These are phyloP conservation scores for Sebastes cheni DNA, from an alignment of 2,797 vertebrate genomes.

Conservation along the genomic window DNA sequence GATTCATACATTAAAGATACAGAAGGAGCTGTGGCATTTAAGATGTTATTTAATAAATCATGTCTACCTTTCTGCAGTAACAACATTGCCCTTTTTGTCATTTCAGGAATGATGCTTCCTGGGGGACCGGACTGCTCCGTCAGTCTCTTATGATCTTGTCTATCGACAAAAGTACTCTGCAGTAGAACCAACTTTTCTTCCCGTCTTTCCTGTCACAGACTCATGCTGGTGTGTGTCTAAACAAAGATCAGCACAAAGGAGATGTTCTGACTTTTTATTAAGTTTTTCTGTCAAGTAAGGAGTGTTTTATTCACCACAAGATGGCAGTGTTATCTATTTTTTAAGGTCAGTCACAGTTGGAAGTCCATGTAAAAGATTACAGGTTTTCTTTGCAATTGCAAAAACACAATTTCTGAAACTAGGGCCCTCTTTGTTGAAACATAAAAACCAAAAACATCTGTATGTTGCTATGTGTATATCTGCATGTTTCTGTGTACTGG, in stretches of 20 bases:
- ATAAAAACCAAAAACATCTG: background rate
- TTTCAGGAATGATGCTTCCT: constrained; percentile 63
- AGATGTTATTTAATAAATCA: constrained; percentile 22
- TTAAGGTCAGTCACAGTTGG: background rate
- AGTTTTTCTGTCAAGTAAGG: background rate
- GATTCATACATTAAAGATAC: constrained; percentile 18
- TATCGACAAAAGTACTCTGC: too few relatives aligned
- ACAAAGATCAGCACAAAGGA: background rate
- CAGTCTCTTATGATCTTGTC: background rate
- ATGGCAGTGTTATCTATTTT: constrained; percentile 31
- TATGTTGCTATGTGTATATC: too few relatives aligned
- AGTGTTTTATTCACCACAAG: constrained; percentile 43
- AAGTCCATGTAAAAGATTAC: background rate
- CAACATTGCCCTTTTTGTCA: constrained; percentile 37
- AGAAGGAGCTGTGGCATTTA: background rate
- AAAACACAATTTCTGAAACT: background rate
- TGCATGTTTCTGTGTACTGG: too few relatives aligned
- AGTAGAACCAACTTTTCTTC: background rate
- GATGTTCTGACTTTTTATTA: background rate
- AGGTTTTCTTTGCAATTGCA: background rate
- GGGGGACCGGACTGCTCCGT: background rate
- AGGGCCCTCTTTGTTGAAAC: background rate
- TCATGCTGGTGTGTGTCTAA: background rate
- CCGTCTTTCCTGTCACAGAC: background rate
- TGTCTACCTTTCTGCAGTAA: constrained; percentile 22